A percentile compares a stretch with the other conserved stretches of the same genome.
Evolutionary conservation across 2,113 vertebrate genomes (phyloP).

Genomic region (Carollia perspicillata): DNA sequence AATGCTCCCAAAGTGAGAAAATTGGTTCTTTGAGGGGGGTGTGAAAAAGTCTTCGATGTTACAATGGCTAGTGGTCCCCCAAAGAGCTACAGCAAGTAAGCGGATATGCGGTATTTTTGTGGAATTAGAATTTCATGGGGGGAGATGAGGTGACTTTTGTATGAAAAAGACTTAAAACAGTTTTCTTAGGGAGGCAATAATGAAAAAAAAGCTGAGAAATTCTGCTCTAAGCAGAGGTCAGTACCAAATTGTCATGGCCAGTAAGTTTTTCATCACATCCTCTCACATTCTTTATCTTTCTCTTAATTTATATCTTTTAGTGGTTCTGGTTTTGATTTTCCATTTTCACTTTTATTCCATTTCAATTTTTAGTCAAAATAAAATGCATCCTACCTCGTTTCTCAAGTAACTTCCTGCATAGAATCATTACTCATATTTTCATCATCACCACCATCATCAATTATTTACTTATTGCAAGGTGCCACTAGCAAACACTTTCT

Average conservation of each 20-base stretch:
- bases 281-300: not conserved
- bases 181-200: not conserved
- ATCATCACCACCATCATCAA: not conserved
- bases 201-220: not conserved
- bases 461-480: constrained; percentile 56
- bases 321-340: not conserved
- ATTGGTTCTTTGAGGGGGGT: not conserved
- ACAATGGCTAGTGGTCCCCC: not conserved
- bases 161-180: not conserved
- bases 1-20: not conserved
- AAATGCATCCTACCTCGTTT: not conserved
- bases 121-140: not conserved
- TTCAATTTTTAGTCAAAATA: constrained; percentile 35
- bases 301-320: constrained; percentile 12
- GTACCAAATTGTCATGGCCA: not conserved
- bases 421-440: not conserved
- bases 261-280: not conserved
- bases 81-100: not conserved
- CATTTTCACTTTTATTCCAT: constrained; percentile 13
- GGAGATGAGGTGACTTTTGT: not conserved
- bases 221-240: not conserved
- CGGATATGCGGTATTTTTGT: not conserved
- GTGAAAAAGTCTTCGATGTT: not conserved
- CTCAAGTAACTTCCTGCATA: not conserved
- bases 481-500: constrained; percentile 19